Percentiles rank a stretch among this genome's conserved stretches.
Conservation (phyloP, 2,888 invertebrate genomes). For the Stratiomys singularior region DNA sequence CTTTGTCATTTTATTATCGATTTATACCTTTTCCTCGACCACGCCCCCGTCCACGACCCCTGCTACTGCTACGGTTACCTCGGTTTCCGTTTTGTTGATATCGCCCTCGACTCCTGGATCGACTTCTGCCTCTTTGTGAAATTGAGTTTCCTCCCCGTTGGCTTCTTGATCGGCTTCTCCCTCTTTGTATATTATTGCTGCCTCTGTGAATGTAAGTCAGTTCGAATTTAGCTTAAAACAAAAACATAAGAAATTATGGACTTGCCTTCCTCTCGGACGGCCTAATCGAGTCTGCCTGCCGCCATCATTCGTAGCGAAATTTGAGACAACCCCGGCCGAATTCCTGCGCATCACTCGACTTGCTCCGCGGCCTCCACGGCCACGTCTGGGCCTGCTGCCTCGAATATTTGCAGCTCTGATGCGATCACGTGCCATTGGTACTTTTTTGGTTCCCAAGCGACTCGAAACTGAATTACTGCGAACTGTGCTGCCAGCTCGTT, state of each 20-base stretch:
- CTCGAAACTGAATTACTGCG: slow-evolving; percentile 47
- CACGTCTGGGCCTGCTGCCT: slow-evolving; percentile 19
- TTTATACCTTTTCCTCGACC: slow-evolving; percentile 50
- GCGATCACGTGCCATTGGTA: slow-evolving; percentile 37
- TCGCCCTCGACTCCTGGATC: slow-evolving; percentile 54
- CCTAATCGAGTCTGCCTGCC: slow-evolving; percentile 46
- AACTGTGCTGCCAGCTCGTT: slow-evolving; percentile 29
- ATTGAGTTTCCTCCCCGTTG: too few relatives aligned
- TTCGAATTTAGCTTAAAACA: neutral
- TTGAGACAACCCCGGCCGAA: slow-evolving; percentile 52
- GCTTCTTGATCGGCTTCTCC: slow-evolving; percentile 53
- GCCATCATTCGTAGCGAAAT: slow-evolving; percentile 10
- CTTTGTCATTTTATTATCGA: slow-evolving; percentile 20
- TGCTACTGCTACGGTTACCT: slow-evolving; percentile 57
- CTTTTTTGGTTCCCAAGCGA: slow-evolving; percentile 45
- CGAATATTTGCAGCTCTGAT: slow-evolving; percentile 19
- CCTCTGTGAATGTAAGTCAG: slow-evolving; percentile 32
- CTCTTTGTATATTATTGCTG: slow-evolving; percentile 37
- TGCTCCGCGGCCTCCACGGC: slow-evolving; percentile 54
- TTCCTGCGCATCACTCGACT: slow-evolving; percentile 61
- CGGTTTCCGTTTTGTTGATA: slow-evolving; percentile 55
- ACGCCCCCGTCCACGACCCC: slow-evolving; percentile 52
- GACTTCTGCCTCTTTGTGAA: slow-evolving; percentile 51
- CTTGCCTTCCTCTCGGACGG: slow-evolving; percentile 50
- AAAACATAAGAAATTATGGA: neutral